phyloP scores from a whole-genome alignment of 2,113 vertebrate genomes.

The Cebidichthys violaceus region DNA sequence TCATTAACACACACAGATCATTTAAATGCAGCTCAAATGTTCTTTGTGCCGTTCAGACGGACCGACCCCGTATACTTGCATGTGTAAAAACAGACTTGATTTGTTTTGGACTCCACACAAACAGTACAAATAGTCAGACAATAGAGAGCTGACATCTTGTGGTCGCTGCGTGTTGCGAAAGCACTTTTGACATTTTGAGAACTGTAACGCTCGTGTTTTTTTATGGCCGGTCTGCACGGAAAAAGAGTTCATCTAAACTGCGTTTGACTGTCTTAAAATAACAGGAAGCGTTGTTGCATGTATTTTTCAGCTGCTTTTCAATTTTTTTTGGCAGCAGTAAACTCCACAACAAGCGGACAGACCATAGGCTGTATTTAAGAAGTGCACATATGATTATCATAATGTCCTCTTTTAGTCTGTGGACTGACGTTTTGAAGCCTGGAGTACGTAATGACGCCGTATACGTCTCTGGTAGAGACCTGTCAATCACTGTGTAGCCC shows the following conservation, averaged over 20 bases:
- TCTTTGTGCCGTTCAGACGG: neutral
- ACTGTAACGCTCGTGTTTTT: neutral
- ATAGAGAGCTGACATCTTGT: constrained; percentile 31
- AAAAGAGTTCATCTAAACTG: neutral
- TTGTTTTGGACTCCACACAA: constrained; percentile 18
- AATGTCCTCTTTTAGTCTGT: too few relatives aligned
- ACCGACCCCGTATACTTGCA: neutral
- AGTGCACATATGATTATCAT: too few relatives aligned
- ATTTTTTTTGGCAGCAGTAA: neutral
- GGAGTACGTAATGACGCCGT: too few relatives aligned
- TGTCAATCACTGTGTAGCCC: too few relatives aligned
- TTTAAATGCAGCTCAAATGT: neutral
- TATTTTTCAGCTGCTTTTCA: neutral
- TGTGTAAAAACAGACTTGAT: neutral
- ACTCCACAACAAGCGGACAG: too few relatives aligned
- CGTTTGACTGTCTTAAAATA: neutral
- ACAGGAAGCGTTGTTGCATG: neutral
- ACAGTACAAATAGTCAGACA: constrained; percentile 33
- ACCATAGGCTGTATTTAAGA: too few relatives aligned
- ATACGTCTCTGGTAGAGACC: too few relatives aligned
- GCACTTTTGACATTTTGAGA: constrained; percentile 5
- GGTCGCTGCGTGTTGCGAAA: constrained; percentile 3
- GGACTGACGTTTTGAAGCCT: too few relatives aligned
- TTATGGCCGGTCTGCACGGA: neutral
- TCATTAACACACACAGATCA: neutral